Evolutionary conservation across 2,797 vertebrate genomes (phyloP).

Genomic region (Sphaeramia orbicularis): DNA sequence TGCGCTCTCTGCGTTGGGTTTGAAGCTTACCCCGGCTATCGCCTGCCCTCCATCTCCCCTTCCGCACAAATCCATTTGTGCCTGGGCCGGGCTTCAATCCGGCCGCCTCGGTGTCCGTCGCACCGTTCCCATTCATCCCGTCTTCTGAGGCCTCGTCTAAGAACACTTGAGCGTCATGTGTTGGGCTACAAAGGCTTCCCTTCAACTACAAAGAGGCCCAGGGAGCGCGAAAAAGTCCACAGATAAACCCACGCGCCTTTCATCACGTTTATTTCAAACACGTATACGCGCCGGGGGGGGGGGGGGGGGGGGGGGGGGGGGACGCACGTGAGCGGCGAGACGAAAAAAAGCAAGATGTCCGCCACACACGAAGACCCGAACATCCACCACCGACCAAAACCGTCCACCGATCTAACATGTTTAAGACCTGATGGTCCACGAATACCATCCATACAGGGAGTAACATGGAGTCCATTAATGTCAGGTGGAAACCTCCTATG

Average conservation of each 20-base stretch:
- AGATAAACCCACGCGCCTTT: slow-evolving; percentile 56
- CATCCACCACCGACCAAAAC: too few species aligned
- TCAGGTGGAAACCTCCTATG: too few species aligned
- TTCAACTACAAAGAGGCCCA: slow-evolving; percentile 73
- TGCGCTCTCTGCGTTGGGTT: slow-evolving; percentile 19
- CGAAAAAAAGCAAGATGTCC: background rate
- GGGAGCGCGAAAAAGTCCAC: slow-evolving; percentile 52
- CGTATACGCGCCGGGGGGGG: slow-evolving; percentile 8
- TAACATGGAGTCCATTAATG: too few species aligned
- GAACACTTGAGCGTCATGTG: slow-evolving; percentile 76
- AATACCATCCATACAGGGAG: too few species aligned
- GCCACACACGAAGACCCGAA: too few species aligned
- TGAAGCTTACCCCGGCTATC: slow-evolving; percentile 17
- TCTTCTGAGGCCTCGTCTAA: slow-evolving; percentile 62
- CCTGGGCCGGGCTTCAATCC: slow-evolving; percentile 48
- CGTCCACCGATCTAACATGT: too few species aligned
- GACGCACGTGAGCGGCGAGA: background rate
- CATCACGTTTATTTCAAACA: slow-evolving; percentile 55
- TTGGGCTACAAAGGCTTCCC: slow-evolving; percentile 71
- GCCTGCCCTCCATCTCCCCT: background rate
- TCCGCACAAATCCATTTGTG: slow-evolving; percentile 53
- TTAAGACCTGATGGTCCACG: too few species aligned
- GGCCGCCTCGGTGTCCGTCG: slow-evolving; percentile 50
- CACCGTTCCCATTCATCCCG: slow-evolving; percentile 51
- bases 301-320: slow-evolving; percentile 7